Evolutionary conservation across 2,888 invertebrate genomes (phyloP).

Genomic region (Gari tellinella): DNA sequence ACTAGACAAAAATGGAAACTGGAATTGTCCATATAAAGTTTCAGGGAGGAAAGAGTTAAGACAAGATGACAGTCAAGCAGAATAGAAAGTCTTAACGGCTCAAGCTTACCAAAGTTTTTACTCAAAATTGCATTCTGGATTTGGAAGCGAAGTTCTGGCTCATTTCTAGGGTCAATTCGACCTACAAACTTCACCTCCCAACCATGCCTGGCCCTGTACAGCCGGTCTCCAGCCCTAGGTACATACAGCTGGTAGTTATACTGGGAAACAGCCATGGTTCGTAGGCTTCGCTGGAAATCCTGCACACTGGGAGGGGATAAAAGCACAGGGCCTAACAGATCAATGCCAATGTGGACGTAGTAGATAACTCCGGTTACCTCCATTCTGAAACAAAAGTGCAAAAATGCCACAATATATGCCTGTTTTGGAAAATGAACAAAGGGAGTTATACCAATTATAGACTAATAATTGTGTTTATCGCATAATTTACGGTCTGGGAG

Average conservation of each 20-base stretch:
- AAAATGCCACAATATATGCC: too few species aligned
- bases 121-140: background rate
- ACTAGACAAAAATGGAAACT: too few species aligned
- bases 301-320: conserved; percentile 28
- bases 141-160: background rate
- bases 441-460: too few species aligned
- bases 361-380: conserved; percentile 57
- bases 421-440: too few species aligned
- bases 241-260: conserved; percentile 29
- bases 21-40: too few species aligned
- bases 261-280: conserved; percentile 14
- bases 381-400: conserved; percentile 47
- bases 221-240: conserved; percentile 10
- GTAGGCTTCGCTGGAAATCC: conserved; percentile 16
- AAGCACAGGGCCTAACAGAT: conserved; percentile 43
- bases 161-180: conserved; percentile 31
- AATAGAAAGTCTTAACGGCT: too few species aligned
- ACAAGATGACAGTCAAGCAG: too few species aligned
- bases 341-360: conserved; percentile 43
- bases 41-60: too few species aligned
- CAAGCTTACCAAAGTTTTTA: too few species aligned
- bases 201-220: conserved; percentile 26
- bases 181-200: conserved; percentile 47
- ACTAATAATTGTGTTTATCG: too few species aligned
- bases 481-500: too few species aligned